Evolutionary conservation across 2,797 vertebrate genomes (phyloP).

Genomic region (Brachyrhaphis roseni): DNA sequence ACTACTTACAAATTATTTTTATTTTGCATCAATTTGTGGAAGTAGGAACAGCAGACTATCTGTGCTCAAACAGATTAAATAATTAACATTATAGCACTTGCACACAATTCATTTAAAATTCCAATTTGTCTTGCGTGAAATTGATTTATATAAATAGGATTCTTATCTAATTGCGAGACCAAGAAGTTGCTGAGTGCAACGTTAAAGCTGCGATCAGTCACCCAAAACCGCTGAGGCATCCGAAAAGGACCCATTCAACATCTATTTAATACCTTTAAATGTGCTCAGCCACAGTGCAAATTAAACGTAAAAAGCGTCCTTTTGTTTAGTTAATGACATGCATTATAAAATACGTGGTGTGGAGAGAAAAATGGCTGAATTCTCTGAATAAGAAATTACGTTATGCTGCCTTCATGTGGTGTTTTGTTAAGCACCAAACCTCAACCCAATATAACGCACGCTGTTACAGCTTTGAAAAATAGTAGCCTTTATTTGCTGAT

Average conservation of each 20-base stretch:
- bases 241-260: not conserved
- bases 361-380: not conserved
- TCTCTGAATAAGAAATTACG: not conserved
- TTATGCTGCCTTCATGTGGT: constrained; percentile 44
- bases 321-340: not conserved
- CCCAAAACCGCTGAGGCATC: not conserved
- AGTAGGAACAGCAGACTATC: not conserved
- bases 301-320: not conserved
- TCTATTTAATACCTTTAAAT: not conserved
- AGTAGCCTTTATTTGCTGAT: constrained; percentile 81
- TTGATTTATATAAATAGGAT: not conserved
- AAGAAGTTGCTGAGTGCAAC: not conserved
- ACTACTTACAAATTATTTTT: not conserved
- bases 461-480: constrained; percentile 75
- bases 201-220: not conserved
- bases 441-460: constrained; percentile 7
- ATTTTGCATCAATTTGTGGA: not conserved
- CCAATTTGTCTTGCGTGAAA: not conserved
- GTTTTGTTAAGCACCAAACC: not conserved
- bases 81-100: not conserved
- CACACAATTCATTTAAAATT: not conserved
- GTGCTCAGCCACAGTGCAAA: not conserved
- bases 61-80: not conserved
- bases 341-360: not conserved
- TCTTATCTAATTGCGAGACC: not conserved